Evolutionary conservation across 2,797 vertebrate genomes (phyloP).

Genomic region (Falco berigora): DNA sequence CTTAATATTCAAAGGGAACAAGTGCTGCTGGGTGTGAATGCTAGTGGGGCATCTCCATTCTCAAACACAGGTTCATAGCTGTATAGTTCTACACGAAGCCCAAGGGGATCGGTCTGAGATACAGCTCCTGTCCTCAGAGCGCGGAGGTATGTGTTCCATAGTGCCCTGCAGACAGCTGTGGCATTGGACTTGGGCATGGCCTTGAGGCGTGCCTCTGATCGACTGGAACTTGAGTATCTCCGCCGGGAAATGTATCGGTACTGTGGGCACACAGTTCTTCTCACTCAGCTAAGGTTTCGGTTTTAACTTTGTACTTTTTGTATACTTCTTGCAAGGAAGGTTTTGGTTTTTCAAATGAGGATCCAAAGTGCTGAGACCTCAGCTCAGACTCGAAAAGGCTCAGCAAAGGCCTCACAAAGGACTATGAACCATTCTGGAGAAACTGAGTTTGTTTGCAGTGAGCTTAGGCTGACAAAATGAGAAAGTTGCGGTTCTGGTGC

Average conservation of each 20-base stretch:
- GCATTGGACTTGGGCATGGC: not conserved
- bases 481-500: not conserved
- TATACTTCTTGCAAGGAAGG: not conserved
- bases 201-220: not conserved
- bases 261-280: not conserved
- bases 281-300: not conserved
- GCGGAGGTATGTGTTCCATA: accelerated
- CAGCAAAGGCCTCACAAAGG: not conserved
- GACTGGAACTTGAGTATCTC: not conserved
- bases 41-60: not conserved
- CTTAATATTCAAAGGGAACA: not conserved
- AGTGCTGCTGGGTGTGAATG: not conserved
- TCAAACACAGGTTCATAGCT: not conserved
- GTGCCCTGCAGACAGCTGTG: not conserved
- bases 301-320: not conserved
- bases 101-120: not conserved
- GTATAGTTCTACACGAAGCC: not conserved
- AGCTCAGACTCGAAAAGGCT: not conserved
- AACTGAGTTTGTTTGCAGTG: not conserved
- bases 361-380: not conserved
- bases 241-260: not conserved
- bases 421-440: not conserved
- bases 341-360: not conserved
- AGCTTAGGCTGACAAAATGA: not conserved
- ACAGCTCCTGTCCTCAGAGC: not conserved